Percentiles rank a stretch among this genome's conserved stretches.
These are phyloP conservation scores for Thymallus thymallus DNA, from an alignment of 2,113 vertebrate species.

Conservation along the genomic window DNA sequence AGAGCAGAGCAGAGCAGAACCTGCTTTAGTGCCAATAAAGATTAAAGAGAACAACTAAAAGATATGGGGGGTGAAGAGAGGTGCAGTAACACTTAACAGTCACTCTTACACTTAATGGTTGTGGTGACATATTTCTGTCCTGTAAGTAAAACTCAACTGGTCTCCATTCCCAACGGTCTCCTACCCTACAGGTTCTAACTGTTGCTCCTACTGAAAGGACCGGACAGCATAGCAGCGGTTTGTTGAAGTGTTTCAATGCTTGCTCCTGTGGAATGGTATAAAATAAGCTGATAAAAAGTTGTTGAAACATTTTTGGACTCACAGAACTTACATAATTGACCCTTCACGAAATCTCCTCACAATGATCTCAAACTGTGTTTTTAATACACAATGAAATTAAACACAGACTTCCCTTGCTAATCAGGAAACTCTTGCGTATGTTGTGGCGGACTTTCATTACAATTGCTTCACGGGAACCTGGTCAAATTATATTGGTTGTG, in stretches of 20 bases:
- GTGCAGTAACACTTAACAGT: slow-evolving; percentile 4
- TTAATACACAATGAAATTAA: no score
- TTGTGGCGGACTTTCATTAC: no score
- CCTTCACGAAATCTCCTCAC: no score
- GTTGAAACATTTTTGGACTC: background rate
- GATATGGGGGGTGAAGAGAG: background rate
- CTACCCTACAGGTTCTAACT: background rate
- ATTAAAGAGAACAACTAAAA: slow-evolving; percentile 7
- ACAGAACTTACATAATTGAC: no score
- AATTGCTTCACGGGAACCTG: no score
- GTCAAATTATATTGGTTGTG: no score
- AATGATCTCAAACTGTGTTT: no score
- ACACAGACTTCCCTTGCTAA: no score
- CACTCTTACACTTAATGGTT: background rate
- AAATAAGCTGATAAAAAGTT: background rate
- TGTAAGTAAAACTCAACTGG: background rate
- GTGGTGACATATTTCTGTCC: background rate
- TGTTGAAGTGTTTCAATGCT: background rate
- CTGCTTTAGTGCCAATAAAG: slow-evolving; percentile 15
- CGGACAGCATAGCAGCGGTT: background rate
- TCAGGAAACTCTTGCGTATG: no score
- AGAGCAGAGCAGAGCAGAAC: background rate
- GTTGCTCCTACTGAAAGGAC: background rate
- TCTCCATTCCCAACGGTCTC: background rate
- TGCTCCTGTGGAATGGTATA: background rate